phyloP scores from a whole-genome alignment of 2,113 vertebrate species.

The Romanogobio albipinnatus region DNA sequence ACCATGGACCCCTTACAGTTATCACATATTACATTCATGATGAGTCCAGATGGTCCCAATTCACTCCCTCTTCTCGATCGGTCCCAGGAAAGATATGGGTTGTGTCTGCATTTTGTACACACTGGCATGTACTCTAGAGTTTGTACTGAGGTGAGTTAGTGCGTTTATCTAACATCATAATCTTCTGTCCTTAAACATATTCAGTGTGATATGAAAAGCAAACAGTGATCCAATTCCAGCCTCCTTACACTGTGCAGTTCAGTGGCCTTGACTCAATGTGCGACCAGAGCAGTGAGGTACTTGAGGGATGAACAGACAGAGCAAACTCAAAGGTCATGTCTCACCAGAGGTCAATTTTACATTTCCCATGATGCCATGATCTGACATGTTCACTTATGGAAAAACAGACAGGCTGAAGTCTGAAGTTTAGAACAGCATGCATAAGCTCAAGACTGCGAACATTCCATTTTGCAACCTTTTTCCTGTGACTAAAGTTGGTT shows the following conservation, averaged over 20 bases:
- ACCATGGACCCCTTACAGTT: too few relatives aligned
- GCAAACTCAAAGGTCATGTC: constrained; percentile 35
- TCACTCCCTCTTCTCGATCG: not conserved
- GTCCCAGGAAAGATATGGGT: not conserved
- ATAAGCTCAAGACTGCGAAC: too few relatives aligned
- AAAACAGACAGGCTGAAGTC: not conserved
- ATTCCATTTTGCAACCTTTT: too few relatives aligned
- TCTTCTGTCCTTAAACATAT: constrained; percentile 18
- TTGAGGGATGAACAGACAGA: constrained; percentile 12
- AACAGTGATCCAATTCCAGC: constrained; percentile 15
- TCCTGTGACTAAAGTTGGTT: too few relatives aligned
- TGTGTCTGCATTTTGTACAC: constrained; percentile 6
- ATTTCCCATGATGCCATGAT: constrained; percentile 31
- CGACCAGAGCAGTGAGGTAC: not conserved
- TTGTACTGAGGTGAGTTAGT: not conserved
- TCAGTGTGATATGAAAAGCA: constrained; percentile 14
- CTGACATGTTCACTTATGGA: constrained; percentile 17
- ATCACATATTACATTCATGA: not conserved
- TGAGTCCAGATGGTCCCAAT: not conserved
- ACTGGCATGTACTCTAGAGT: not conserved
- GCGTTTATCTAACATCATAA: not conserved
- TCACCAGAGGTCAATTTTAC: constrained; percentile 21
- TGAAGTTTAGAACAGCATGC: not conserved
- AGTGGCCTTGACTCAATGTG: not conserved
- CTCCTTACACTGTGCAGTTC: not conserved